phyloP scores from a whole-genome alignment of 2,113 vertebrate genomes.

The Gobiocypris rarus region DNA sequence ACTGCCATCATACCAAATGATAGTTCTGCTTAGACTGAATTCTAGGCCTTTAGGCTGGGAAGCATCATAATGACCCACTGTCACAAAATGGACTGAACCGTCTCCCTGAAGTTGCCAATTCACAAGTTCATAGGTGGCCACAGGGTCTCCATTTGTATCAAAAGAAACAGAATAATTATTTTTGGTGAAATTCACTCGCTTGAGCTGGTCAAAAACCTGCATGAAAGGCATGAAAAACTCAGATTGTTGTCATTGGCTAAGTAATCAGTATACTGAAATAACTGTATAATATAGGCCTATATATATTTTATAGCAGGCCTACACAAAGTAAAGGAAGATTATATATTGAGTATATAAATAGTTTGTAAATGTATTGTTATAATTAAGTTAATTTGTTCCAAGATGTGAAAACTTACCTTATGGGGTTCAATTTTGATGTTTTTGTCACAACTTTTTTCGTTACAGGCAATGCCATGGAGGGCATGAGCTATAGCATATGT shows the following conservation, averaged over 20 bases:
- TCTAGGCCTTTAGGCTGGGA: slow-evolving; percentile 62
- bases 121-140: slow-evolving; percentile 69
- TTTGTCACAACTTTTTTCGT: slow-evolving; percentile 58
- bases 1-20: slow-evolving; percentile 66
- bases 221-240: neutral
- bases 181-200: slow-evolving; percentile 63
- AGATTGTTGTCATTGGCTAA: neutral
- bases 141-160: slow-evolving; percentile 71
- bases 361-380: neutral
- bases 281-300: neutral
- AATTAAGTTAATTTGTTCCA: neutral
- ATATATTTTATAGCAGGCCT: no score
- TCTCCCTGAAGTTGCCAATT: slow-evolving; percentile 69
- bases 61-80: slow-evolving; percentile 69
- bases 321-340: neutral
- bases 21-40: slow-evolving; percentile 60
- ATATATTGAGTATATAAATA: no score
- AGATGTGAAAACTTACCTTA: slow-evolving; percentile 59
- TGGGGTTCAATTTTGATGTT: slow-evolving; percentile 49
- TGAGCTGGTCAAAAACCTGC: slow-evolving; percentile 66
- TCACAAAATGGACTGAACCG: slow-evolving; percentile 61
- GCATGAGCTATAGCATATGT: slow-evolving; percentile 71
- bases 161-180: slow-evolving; percentile 71
- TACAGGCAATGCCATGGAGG: slow-evolving; percentile 64
- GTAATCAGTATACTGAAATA: neutral